Percentiles rank a stretch among this genome's conserved stretches.
Evolutionary conservation across 2,888 invertebrate species (phyloP).

Genomic region (Steromphala cineraria): DNA sequence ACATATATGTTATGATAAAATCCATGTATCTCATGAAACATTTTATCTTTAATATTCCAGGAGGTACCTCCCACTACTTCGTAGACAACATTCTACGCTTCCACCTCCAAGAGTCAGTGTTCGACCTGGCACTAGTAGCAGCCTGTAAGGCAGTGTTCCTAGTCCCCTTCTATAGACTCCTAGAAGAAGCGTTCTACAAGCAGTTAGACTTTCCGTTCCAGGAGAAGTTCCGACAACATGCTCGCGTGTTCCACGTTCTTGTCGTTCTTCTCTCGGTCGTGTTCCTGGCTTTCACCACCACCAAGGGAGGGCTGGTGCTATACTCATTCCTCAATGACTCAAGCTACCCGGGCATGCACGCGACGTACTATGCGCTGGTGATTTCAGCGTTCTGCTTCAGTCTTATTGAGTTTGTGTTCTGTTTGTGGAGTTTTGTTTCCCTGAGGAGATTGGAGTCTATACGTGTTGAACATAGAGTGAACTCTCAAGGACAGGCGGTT

Average conservation of each 20-base stretch:
- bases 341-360: slow-evolving; percentile 58
- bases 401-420: slow-evolving; percentile 56
- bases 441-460: slow-evolving; percentile 57
- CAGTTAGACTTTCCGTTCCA: slow-evolving; percentile 55
- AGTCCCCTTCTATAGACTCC: slow-evolving; percentile 46
- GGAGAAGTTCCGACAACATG: slow-evolving; percentile 26
- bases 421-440: slow-evolving; percentile 48
- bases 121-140: slow-evolving; percentile 69
- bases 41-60: slow-evolving; percentile 46
- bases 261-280: slow-evolving; percentile 40
- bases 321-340: slow-evolving; percentile 50
- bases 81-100: slow-evolving; percentile 68
- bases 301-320: slow-evolving; percentile 59
- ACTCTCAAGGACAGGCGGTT: slow-evolving; percentile 63
- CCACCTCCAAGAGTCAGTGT: slow-evolving; percentile 63
- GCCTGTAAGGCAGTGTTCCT: slow-evolving; percentile 57
- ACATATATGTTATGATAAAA: no score
- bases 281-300: slow-evolving; percentile 46
- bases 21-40: neutral
- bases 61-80: slow-evolving; percentile 68
- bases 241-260: slow-evolving; percentile 38
- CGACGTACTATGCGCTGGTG: slow-evolving; percentile 62
- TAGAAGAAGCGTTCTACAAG: slow-evolving; percentile 54
- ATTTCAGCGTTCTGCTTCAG: slow-evolving; percentile 59
- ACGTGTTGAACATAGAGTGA: slow-evolving; percentile 59